Evolutionary conservation across 2,888 invertebrate species (phyloP), one percentile per base, ranked within the genome.

Genomic region (Apamea monoglypha): DNA sequence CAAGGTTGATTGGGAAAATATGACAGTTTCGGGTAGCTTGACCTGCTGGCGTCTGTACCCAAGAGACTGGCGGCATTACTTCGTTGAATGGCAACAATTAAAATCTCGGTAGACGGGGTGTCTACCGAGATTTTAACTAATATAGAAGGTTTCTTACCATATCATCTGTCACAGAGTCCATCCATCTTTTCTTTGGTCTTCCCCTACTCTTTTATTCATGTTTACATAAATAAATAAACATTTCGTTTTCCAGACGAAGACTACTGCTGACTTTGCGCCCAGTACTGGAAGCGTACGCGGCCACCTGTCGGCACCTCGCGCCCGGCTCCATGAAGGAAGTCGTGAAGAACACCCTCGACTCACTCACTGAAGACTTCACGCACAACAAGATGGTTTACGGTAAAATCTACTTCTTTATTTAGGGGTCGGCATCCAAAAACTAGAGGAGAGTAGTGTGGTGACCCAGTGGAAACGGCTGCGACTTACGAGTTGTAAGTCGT

Each of bases 231-330:
- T 29, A 29, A 47, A 69, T 53, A 29, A 40, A 16, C 32, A 71
- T 59, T 72, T 61, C n/a, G 0, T 59, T 56, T 74, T 29, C 6
- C 94, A 97, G 98, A 92, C 96, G 97, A 84, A 96, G 97, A 89
- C 92, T 97, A 91, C 91, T 97, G 92, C 92, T 95, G 74, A 97
- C 98, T 4, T 91, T 98, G 64, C 97, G 98, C 68, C 98, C 99
- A 0, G 96, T 98, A 75, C 94, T 98, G 73, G 98, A 98, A 89
- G 98, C 98, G 12, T 99, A 99, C 93, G 95, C 97, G 64, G 97
- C 97, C 40, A 98, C 98, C 29, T 95, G 96, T 84, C 91, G 92
- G 10, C 82, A 87, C 36, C 61, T 96, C 1, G 77, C 96, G 81
- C 95, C 97, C 67, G 96, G 98, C 76, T 88, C 98, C 5, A 98